Evolutionary conservation across 2,797 vertebrate genomes (phyloP).

Genomic region (Chrysocyon brachyurus): DNA sequence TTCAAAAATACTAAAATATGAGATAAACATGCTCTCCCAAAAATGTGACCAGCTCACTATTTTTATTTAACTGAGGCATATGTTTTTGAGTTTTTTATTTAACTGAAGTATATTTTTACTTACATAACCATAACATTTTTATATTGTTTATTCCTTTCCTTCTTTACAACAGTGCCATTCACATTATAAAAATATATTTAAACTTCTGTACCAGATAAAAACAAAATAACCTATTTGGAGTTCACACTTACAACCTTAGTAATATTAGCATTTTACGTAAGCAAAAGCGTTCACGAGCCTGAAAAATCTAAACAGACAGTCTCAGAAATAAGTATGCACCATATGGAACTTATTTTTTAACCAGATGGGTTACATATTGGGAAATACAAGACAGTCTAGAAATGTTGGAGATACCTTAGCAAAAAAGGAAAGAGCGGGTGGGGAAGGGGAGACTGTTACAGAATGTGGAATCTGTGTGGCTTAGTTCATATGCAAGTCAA

Average conservation of each 20-base stretch:
- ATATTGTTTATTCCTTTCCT: neutral
- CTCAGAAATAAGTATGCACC: neutral
- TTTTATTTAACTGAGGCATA: slow-evolving; percentile 27
- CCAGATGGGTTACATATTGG: neutral
- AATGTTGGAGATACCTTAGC: neutral
- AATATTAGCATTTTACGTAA: slow-evolving; percentile 22
- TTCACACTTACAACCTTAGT: neutral
- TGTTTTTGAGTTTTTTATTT: neutral
- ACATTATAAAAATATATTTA: slow-evolving; percentile 29
- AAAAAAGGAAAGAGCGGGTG: neutral
- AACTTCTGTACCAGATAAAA: neutral
- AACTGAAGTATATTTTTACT: neutral
- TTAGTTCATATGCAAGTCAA: neutral
- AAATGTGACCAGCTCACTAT: neutral
- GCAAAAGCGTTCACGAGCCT: neutral
- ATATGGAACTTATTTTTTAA: neutral
- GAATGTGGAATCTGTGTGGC: neutral
- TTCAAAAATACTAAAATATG: slow-evolving; percentile 16
- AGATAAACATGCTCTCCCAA: neutral
- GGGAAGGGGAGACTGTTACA: neutral
- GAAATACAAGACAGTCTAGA: neutral
- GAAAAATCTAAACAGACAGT: neutral
- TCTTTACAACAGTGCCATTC: neutral
- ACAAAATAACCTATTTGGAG: neutral
- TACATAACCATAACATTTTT: neutral